These are phyloP conservation scores for Rhinella marina DNA, from an alignment of 2,797 vertebrate species.

Conservation along the genomic window DNA sequence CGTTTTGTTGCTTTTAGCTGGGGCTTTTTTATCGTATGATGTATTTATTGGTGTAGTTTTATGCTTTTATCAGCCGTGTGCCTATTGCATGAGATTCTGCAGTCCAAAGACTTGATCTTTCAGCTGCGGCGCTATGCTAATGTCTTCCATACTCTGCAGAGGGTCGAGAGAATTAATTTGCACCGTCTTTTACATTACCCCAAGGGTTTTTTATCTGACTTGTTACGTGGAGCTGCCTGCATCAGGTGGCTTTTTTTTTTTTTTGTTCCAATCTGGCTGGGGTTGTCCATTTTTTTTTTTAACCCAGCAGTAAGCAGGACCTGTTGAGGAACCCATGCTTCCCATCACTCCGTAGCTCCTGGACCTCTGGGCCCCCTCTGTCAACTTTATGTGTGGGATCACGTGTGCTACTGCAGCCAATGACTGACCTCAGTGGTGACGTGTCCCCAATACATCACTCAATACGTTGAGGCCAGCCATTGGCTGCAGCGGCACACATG, in stretches of 20 bases:
- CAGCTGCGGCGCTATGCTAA: not conserved
- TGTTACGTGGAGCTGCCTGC: conserved; percentile 13
- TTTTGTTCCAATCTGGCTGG: not conserved
- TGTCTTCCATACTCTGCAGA: conserved; percentile 43
- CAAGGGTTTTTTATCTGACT: not conserved
- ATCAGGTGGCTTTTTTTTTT: conserved; percentile 32
- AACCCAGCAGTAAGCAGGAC: too few species aligned
- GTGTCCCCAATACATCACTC: too few species aligned
- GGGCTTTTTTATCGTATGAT: not conserved
- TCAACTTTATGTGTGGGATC: too few species aligned
- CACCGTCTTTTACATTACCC: not conserved
- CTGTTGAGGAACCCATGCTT: too few species aligned
- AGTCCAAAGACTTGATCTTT: conserved; percentile 26
- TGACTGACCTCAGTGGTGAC: too few species aligned
- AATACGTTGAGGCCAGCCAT: too few species aligned
- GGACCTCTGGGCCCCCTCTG: too few species aligned
- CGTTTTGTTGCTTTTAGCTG: not conserved
- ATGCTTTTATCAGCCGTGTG: conserved; percentile 15
- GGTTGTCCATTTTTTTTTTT: too few species aligned
- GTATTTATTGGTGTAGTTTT: conserved; percentile 28
- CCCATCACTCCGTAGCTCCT: too few species aligned
- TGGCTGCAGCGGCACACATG: too few species aligned
- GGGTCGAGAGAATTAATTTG: not conserved
- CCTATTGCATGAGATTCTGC: conserved; percentile 36
- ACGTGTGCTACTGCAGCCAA: too few species aligned